These are phyloP conservation scores for Pomacea canaliculata DNA, from an alignment of 2,888 invertebrate genomes.

Conservation along the genomic window DNA sequence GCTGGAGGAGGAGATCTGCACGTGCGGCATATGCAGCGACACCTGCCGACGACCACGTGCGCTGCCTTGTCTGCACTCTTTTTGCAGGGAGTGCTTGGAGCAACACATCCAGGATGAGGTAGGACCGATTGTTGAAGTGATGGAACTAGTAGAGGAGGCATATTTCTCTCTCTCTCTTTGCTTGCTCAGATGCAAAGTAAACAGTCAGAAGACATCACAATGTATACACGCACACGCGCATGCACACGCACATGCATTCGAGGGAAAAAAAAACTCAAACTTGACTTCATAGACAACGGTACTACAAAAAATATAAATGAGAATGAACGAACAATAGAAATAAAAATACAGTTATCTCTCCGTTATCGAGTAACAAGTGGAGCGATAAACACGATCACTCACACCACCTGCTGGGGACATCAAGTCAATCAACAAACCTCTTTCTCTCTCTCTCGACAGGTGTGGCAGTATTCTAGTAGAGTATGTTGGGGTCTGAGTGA, in stretches of 20 bases:
- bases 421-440: too few relatives aligned
- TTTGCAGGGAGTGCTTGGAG: conserved; percentile 46
- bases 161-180: neutral
- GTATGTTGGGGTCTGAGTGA: too few relatives aligned
- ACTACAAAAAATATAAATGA: neutral
- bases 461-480: too few relatives aligned
- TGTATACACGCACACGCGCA: neutral
- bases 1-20: conserved; percentile 3
- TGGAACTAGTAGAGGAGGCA: too few relatives aligned
- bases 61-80: conserved; percentile 47
- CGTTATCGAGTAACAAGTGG: too few relatives aligned
- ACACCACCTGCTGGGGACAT: too few relatives aligned
- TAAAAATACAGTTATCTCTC: too few relatives aligned
- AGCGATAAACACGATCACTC: too few relatives aligned
- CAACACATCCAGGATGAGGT: conserved; percentile 37
- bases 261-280: neutral
- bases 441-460: too few relatives aligned
- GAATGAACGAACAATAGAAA: too few relatives aligned
- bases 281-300: neutral
- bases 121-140: neutral
- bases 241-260: too few relatives aligned
- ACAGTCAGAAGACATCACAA: neutral
- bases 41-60: conserved; percentile 6
- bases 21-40: conserved; percentile 3
- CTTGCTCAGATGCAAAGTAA: neutral